A percentile compares a stretch with the other conserved stretches of the same genome.
Evolutionary conservation across 2,113 vertebrate genomes (phyloP).

Genomic region (Cololabis saira): DNA sequence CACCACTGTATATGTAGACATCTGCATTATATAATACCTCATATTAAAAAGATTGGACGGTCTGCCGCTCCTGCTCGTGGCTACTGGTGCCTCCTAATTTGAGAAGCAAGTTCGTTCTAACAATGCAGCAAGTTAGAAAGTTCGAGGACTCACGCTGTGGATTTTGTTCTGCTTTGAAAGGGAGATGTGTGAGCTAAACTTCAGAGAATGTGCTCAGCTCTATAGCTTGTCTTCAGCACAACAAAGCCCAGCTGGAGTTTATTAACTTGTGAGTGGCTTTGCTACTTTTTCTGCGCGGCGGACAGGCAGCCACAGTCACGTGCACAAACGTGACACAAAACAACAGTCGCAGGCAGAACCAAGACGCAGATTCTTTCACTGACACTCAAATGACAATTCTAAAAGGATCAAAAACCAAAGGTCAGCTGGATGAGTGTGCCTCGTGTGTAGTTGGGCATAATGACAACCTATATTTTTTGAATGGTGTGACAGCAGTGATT

Average conservation of each 20-base stretch:
- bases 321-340: slow-evolving; percentile 26
- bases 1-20: background rate
- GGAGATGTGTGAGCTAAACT: slow-evolving; percentile 59
- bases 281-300: slow-evolving; percentile 62
- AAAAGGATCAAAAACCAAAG: slow-evolving; percentile 43
- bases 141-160: slow-evolving; percentile 5
- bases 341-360: slow-evolving; percentile 32
- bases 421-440: slow-evolving; percentile 29
- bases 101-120: slow-evolving; percentile 11
- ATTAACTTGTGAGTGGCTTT: slow-evolving; percentile 73
- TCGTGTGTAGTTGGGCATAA: slow-evolving; percentile 6
- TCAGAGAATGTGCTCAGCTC: slow-evolving; percentile 64
- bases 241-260: slow-evolving; percentile 74
- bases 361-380: slow-evolving; percentile 35
- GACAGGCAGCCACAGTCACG: slow-evolving; percentile 3
- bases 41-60: background rate
- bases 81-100: background rate
- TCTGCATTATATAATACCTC: background rate
- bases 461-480: slow-evolving; percentile 37
- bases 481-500: slow-evolving; percentile 31
- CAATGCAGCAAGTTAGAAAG: background rate
- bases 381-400: slow-evolving; percentile 25
- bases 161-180: slow-evolving; percentile 27
- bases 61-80: background rate
- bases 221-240: slow-evolving; percentile 45